Evolutionary conservation across 1,140 invertebrate species (phyloP).

Genomic region (Ephestia elutella): DNA sequence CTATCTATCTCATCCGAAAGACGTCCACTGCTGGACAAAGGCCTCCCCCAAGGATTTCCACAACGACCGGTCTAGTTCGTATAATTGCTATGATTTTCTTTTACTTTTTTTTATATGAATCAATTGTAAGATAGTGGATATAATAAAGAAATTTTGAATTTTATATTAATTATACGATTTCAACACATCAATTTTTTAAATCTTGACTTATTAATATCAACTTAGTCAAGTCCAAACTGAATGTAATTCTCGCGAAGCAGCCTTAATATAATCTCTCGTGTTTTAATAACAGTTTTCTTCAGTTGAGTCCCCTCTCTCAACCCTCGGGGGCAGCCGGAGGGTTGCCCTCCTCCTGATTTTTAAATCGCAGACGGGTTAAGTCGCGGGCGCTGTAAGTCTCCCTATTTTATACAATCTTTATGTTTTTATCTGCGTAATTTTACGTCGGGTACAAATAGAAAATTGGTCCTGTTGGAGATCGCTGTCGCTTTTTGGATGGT

Average conservation of each 20-base stretch:
- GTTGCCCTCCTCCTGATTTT: conserved; percentile 54
- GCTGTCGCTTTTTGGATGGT: neutral
- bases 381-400: conserved; percentile 34
- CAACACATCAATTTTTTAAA: too few relatives aligned
- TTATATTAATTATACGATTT: too few relatives aligned
- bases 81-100: too few relatives aligned
- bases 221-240: neutral
- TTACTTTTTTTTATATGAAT: too few relatives aligned
- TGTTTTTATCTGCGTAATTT: conserved; percentile 11
- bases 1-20: too few relatives aligned
- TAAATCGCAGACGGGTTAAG: conserved; percentile 62
- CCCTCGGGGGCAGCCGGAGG: conserved; percentile 26
- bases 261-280: conserved; percentile 46
- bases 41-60: too few relatives aligned
- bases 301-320: conserved; percentile 44
- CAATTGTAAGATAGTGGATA: too few relatives aligned
- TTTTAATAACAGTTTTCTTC: conserved; percentile 66
- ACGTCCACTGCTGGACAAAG: too few relatives aligned
- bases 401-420: conserved; percentile 8
- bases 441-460: conserved; percentile 1
- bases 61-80: too few relatives aligned
- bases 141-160: too few relatives aligned
- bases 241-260: conserved; percentile 30
- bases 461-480: neutral
- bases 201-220: too few relatives aligned